Evolutionary conservation across 2,113 vertebrate genomes (phyloP).

Genomic region (Hyperopisus bebe): DNA sequence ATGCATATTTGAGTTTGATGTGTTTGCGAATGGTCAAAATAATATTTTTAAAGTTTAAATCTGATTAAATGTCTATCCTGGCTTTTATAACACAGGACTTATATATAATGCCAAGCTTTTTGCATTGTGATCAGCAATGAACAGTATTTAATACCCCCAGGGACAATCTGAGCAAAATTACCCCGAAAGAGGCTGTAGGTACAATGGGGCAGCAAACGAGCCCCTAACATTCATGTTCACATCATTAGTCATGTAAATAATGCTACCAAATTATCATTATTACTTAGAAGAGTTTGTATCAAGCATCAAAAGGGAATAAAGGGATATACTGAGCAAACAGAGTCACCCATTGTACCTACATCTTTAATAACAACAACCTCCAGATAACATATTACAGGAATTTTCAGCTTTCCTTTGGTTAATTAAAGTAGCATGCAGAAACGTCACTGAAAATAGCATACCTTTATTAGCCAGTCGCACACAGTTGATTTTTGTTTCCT

Average conservation of each 20-base stretch:
- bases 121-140: constrained; percentile 14
- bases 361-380: background rate
- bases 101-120: background rate
- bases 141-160: constrained; percentile 14
- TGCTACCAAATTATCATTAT: background rate
- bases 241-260: background rate
- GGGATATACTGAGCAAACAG: background rate
- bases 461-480: constrained; percentile 93
- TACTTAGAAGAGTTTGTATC: background rate
- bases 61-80: background rate
- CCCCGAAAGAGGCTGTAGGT: background rate
- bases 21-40: background rate
- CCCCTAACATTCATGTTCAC: background rate
- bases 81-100: background rate
- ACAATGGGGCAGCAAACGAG: background rate
- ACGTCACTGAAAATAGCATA: constrained; percentile 55
- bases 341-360: constrained; percentile 7
- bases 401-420: background rate
- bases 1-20: constrained; percentile 5
- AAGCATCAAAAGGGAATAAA: background rate
- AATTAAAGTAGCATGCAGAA: constrained; percentile 17
- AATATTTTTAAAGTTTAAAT: background rate
- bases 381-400: background rate
- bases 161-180: background rate
- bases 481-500: constrained; percentile 98